These are phyloP conservation scores for Miltochrista miniata DNA, from an alignment of 2,888 invertebrate species.

Conservation along the genomic window DNA sequence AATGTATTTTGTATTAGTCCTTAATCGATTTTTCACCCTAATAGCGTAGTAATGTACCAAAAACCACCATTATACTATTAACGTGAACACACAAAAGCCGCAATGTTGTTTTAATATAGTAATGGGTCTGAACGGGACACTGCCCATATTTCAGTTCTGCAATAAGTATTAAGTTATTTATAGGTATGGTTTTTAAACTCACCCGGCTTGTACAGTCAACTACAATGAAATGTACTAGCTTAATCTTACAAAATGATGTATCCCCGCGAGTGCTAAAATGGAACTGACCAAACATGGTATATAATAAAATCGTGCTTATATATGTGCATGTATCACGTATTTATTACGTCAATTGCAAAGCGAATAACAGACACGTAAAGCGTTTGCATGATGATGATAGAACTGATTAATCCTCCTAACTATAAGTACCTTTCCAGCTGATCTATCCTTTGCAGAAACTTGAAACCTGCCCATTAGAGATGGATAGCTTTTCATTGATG, in stretches of 20 bases:
- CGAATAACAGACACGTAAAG: background rate
- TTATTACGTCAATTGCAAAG: conserved; percentile 13
- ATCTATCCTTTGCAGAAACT: conserved; percentile 4
- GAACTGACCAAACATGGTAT: too few relatives aligned
- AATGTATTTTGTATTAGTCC: background rate
- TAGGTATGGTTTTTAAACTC: too few relatives aligned
- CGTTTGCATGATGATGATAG: background rate
- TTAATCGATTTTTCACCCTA: conserved; percentile 45
- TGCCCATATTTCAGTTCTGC: conserved; percentile 34
- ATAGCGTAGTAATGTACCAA: conserved; percentile 58
- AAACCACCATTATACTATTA: conserved; percentile 58
- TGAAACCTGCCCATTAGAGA: conserved; percentile 21
- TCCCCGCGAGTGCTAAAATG: too few relatives aligned
- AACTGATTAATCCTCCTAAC: background rate
- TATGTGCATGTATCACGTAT: too few relatives aligned
- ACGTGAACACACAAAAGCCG: conserved; percentile 47
- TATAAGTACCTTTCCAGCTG: background rate
- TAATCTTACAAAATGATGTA: too few relatives aligned
- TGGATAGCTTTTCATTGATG: conserved; percentile 26
- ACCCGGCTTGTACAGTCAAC: too few relatives aligned
- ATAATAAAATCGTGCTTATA: too few relatives aligned
- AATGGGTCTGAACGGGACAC: conserved; percentile 33
- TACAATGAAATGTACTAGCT: too few relatives aligned
- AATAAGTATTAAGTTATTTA: too few relatives aligned
- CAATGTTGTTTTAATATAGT: conserved; percentile 47